Base-by-base conservation (phyloP, 2,888 invertebrate species). In the Hydropsyche betteni region DNA sequence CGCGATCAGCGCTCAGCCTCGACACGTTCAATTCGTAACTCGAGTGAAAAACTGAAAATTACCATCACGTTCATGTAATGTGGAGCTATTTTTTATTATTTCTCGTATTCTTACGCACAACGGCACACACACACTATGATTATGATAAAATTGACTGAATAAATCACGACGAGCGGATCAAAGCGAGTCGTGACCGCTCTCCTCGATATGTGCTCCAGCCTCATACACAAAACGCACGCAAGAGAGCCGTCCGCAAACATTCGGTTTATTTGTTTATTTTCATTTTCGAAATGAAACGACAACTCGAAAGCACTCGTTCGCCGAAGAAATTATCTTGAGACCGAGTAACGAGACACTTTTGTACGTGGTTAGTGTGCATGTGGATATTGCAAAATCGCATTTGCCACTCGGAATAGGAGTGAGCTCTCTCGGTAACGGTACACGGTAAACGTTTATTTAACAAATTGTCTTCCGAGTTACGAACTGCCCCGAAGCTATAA, bases 401-500 rank as follows among this genome's bases (percentile, higher is more conserved):
- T 44, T 44, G 44, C 44, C 44, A 44, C 44, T 44, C 44, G 6
- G 10, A 8, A 44, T 6, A 44, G 44, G 64, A 36, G n/a, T 33
- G 12, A 10, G 33, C 55, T 55, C 55, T 55, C 34, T 33, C n/a
- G 50, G n/a, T 75, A 75, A 71, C 75, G 75, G 75, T 75, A 70
- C 50, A 51, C 44, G 68, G 55, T 52, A 69, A 61, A 61, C 68
- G 53, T 51, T 75, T 75, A 76, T 76, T 74, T 73, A 52, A 61
- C 76, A 68, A 73, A 71, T 73, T 64, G 76, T 76, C 76, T 74
- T 74, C 74, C 64, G 68, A 74, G 74, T 68, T 74, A 36, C 44
- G 69, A 38, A 36, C 58, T 36, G 14, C 68, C 76, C 74, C 34
- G 74, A 68, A 36, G 64, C 64, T 36, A n/a, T 12, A 36, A 36